Conservation (phyloP, 2,888 invertebrate species). For the Andrena trimmerana region DNA sequence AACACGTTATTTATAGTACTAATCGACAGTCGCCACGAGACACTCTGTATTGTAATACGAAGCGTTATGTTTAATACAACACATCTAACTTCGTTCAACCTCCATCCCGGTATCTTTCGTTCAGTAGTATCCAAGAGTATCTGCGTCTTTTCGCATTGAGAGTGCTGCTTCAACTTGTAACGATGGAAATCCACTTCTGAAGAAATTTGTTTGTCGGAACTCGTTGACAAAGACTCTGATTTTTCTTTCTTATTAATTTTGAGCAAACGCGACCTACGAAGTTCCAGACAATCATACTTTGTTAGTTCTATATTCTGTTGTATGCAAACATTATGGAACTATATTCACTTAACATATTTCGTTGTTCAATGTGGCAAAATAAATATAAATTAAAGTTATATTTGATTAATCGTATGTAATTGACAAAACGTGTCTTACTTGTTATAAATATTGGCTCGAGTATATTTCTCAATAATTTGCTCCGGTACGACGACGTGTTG, state of each 20-base stretch:
- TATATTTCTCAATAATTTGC: conserved; percentile 62
- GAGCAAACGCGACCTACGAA: conserved; percentile 54
- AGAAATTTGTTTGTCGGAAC: conserved; percentile 14
- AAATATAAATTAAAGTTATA: conserved; percentile 16
- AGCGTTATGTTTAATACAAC: not conserved
- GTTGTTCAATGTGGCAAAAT: conserved; percentile 17
- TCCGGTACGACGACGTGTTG: conserved; percentile 67
- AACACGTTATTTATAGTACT: too few relatives aligned
- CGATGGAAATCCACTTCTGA: conserved; percentile 34
- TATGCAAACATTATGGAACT: not conserved
- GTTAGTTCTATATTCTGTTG: not conserved
- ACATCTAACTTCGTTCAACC: conserved; percentile 50
- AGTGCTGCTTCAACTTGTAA: conserved; percentile 20
- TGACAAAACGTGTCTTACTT: conserved; percentile 59
- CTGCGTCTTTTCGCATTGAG: conserved; percentile 29
- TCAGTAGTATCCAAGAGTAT: not conserved
- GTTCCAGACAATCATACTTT: conserved; percentile 1
- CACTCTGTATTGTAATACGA: not conserved
- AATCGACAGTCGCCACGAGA: too few relatives aligned
- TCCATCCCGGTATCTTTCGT: conserved; percentile 39
- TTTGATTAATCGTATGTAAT: too few relatives aligned
- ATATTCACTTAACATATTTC: not conserved
- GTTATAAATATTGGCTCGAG: conserved; percentile 56
- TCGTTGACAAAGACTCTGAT: conserved; percentile 33
- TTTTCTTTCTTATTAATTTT: conserved; percentile 59